Evolutionary conservation across 2,797 vertebrate genomes (phyloP).

Genomic region (Macropodus opercularis): DNA sequence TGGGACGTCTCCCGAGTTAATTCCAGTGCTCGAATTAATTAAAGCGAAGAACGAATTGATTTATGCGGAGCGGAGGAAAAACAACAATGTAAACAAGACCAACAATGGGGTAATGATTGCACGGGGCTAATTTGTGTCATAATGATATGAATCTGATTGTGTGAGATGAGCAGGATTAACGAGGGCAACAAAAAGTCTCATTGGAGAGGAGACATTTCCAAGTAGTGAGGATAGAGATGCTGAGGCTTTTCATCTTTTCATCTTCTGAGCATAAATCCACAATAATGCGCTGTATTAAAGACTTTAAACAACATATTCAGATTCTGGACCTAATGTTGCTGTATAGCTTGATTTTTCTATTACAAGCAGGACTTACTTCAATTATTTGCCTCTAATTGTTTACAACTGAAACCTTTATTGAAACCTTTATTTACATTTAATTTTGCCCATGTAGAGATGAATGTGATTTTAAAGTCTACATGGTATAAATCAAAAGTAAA

Average conservation of each 20-base stretch:
- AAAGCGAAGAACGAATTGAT: constrained; percentile 52
- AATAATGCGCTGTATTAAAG: constrained; percentile 17
- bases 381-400: too few species aligned
- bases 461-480: too few species aligned
- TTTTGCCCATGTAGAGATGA: too few species aligned
- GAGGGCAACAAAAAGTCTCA: constrained; percentile 39
- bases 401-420: too few species aligned
- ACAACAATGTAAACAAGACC: constrained; percentile 72
- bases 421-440: too few species aligned
- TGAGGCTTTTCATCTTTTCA: constrained; percentile 15
- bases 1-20: constrained; percentile 68
- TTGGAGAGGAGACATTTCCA: constrained; percentile 40
- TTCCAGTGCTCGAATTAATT: constrained; percentile 71
- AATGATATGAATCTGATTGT: constrained; percentile 58
- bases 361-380: too few species aligned
- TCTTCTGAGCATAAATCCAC: constrained; percentile 10
- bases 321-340: too few species aligned
- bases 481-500: too few species aligned
- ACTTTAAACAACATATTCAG: too few species aligned
- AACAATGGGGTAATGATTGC: constrained; percentile 59
- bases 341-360: too few species aligned
- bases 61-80: constrained; percentile 52
- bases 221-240: constrained; percentile 2
- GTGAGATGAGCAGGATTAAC: constrained; percentile 53
- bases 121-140: constrained; percentile 60